Conservation (phyloP, 2,113 vertebrate species). For the Melospiza georgiana region DNA sequence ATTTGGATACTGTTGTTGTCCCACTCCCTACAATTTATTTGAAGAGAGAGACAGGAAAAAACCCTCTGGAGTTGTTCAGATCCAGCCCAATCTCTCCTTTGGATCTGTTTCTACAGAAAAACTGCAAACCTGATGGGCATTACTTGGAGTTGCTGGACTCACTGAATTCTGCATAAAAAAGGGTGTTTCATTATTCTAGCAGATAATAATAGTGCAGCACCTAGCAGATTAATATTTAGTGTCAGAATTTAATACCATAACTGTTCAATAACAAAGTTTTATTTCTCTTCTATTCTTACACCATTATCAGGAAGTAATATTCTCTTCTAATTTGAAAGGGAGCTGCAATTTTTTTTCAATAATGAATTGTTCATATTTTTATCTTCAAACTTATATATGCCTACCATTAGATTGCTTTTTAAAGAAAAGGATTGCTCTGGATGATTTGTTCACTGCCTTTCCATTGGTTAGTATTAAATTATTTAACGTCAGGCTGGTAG, state of each 20-base stretch:
- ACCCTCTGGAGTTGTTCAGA: neutral
- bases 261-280: conserved; percentile 59
- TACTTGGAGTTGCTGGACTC: neutral
- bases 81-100: neutral
- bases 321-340: conserved; percentile 41
- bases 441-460: conserved; percentile 32
- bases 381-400: conserved; percentile 18
- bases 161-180: neutral
- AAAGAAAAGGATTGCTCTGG: conserved; percentile 24
- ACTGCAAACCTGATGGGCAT: neutral
- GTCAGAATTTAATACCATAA: conserved; percentile 58
- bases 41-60: neutral
- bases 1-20: neutral
- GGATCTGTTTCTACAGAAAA: neutral
- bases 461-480: conserved; percentile 49
- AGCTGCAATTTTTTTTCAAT: neutral
- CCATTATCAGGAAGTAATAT: conserved; percentile 41
- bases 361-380: conserved; percentile 38
- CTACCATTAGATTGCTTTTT: conserved; percentile 21
- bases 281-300: conserved; percentile 53
- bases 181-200: conserved; percentile 24
- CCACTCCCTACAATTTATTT: neutral
- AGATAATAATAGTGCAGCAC: conserved; percentile 27
- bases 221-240: conserved; percentile 62
- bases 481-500: conserved; percentile 34